These are phyloP conservation scores for Coracopsis vasa DNA, from an alignment of 2,113 vertebrate species.

Conservation along the genomic window DNA sequence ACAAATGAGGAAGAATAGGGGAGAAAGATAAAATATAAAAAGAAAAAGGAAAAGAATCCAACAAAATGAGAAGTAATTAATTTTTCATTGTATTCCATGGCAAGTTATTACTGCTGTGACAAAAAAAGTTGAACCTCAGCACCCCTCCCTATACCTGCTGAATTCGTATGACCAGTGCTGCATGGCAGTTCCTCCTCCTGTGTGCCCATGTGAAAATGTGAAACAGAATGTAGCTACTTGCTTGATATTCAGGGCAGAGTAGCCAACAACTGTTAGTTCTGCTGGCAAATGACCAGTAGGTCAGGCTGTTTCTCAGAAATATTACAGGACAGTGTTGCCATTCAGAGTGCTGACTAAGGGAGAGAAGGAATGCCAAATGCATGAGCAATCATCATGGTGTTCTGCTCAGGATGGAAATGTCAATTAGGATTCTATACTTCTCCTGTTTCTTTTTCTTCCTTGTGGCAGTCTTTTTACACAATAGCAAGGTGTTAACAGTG, in stretches of 20 bases:
- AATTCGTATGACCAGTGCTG: neutral
- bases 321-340: neutral
- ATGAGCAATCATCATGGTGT: neutral
- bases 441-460: neutral
- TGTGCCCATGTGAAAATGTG: neutral
- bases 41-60: accelerated
- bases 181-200: neutral
- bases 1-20: neutral
- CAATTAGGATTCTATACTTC: neutral
- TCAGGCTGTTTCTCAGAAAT: neutral
- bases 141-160: neutral
- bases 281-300: neutral
- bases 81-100: neutral
- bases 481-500: neutral
- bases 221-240: neutral
- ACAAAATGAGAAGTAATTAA: neutral
- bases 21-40: neutral
- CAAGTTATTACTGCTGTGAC: neutral
- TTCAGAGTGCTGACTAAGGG: constrained; percentile 4
- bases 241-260: neutral
- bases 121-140: neutral
- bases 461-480: neutral
- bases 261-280: neutral
- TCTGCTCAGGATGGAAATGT: neutral
- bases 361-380: neutral